Evolutionary conservation across 1,140 invertebrate species (phyloP).

Genomic region (Papilio dardanus): DNA sequence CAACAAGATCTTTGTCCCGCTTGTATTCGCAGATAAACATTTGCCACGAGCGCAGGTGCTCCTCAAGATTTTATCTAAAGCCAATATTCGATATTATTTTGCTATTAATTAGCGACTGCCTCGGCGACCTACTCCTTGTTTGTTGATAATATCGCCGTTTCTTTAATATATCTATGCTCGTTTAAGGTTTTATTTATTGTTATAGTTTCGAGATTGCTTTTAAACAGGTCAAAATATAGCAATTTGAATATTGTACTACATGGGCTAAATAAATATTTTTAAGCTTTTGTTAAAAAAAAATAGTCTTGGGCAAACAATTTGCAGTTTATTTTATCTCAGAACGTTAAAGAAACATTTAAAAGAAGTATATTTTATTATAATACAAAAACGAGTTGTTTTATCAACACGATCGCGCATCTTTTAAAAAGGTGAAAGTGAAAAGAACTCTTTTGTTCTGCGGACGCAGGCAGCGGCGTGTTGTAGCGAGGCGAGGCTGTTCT

Average conservation of each 20-base stretch:
- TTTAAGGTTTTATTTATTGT: background rate
- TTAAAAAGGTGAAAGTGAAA: slow-evolving; percentile 59
- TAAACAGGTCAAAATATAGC: background rate
- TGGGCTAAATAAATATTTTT: too few relatives aligned
- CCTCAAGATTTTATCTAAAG: slow-evolving; percentile 62
- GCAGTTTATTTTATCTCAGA: too few relatives aligned
- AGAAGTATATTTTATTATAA: background rate
- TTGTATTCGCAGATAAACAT: slow-evolving; percentile 73
- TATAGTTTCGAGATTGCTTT: background rate
- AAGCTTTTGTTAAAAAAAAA: too few relatives aligned
- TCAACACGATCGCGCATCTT: slow-evolving; percentile 1
- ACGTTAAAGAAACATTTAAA: too few relatives aligned
- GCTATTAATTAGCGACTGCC: slow-evolving; percentile 60
- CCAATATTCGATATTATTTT: slow-evolving; percentile 54
- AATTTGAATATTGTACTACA: too few relatives aligned
- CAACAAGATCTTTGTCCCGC: slow-evolving; percentile 68
- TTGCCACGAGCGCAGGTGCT: slow-evolving; percentile 66
- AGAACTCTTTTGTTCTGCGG: slow-evolving; percentile 64
- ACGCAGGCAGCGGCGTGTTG: slow-evolving; percentile 33
- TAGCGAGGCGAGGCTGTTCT: slow-evolving; percentile 38
- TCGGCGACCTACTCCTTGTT: slow-evolving; percentile 24
- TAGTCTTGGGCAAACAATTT: too few relatives aligned
- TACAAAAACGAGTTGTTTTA: slow-evolving; percentile 4
- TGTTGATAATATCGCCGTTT: slow-evolving; percentile 41
- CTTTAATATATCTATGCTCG: background rate